Conservation (phyloP, 2,888 invertebrate genomes). For the Stenurella melanura region DNA sequence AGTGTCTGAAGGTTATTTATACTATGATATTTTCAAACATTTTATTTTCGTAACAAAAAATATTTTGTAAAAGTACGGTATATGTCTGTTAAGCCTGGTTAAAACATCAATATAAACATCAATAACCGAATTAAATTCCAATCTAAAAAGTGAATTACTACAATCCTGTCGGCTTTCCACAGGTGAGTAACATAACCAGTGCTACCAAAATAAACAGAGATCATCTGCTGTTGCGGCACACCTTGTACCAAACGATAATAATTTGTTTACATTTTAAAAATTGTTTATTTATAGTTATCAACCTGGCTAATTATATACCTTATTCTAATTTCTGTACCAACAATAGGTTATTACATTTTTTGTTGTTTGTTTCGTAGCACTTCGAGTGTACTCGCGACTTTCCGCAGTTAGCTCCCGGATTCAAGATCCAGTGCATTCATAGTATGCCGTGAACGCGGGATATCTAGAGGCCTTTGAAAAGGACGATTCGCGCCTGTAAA, state of each 20-base stretch:
- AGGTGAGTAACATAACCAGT: background rate
- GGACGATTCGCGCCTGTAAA: conserved; percentile 60
- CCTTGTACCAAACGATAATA: background rate
- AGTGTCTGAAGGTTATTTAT: too few relatives aligned
- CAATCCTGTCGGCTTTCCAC: background rate
- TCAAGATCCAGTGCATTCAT: conserved; percentile 66
- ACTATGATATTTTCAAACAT: too few relatives aligned
- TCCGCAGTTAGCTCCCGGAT: conserved; percentile 64
- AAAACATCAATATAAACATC: background rate
- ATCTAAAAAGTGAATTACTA: background rate
- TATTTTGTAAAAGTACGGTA: background rate
- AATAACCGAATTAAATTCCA: background rate
- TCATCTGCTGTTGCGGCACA: background rate
- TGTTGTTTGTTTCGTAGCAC: conserved; percentile 41
- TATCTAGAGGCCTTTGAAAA: conserved; percentile 65
- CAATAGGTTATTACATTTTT: conserved; percentile 43
- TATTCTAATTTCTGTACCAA: conserved; percentile 41
- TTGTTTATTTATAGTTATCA: conserved; percentile 25
- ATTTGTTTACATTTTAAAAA: conserved; percentile 7
- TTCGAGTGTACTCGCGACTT: conserved; percentile 49
- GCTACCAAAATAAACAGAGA: background rate
- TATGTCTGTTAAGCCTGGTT: background rate
- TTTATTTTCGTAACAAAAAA: too few relatives aligned
- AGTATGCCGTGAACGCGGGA: conserved; percentile 63
- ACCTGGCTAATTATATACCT: conserved; percentile 44